Evolutionary conservation across 2,113 vertebrate genomes (phyloP).

Genomic region (Thomomys bottae): DNA sequence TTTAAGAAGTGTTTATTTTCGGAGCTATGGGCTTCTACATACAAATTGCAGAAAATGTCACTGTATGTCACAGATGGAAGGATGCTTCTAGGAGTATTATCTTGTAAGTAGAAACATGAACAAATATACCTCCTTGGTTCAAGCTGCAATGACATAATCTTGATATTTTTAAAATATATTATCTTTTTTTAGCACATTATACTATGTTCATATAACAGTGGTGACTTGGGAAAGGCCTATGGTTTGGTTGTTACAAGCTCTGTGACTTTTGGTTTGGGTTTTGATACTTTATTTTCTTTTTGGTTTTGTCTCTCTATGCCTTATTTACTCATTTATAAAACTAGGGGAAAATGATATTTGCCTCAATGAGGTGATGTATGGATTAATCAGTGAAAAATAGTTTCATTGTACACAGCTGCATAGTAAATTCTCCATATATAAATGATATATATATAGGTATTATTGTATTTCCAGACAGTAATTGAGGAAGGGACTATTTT

Average conservation of each 20-base stretch:
- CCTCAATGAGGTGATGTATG: background rate
- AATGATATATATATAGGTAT: background rate
- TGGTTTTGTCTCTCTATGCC: conserved; percentile 3
- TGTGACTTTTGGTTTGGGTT: background rate
- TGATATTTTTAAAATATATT: background rate
- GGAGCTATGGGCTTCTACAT: background rate
- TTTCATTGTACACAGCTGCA: background rate
- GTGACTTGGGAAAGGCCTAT: background rate
- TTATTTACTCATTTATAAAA: conserved; percentile 16
- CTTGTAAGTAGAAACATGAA: background rate
- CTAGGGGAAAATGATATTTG: background rate
- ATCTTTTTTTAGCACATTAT: too few species aligned
- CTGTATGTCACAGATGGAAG: background rate
- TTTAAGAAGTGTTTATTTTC: conserved; percentile 20
- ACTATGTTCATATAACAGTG: too few species aligned
- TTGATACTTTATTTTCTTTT: too few species aligned
- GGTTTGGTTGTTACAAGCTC: background rate
- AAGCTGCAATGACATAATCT: background rate
- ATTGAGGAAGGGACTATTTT: background rate
- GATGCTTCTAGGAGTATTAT: background rate
- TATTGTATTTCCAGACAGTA: background rate
- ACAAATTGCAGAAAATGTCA: conserved; percentile 13
- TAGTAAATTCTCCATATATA: background rate
- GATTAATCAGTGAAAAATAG: conserved; percentile 5
- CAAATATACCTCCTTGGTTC: background rate